phyloP scores from a whole-genome alignment of 2,888 invertebrate genomes.

The Hyles lineata region DNA sequence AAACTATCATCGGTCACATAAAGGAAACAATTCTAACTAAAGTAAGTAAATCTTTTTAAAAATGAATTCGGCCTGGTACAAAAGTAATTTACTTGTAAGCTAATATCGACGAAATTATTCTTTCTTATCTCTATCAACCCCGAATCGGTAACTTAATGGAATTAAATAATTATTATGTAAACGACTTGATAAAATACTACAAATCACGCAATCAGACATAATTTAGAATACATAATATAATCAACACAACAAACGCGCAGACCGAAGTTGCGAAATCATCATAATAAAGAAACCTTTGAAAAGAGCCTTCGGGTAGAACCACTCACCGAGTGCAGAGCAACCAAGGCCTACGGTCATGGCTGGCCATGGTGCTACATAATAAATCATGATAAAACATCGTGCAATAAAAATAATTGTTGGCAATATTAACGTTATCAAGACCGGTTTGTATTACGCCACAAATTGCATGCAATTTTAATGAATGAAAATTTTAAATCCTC shows the following conservation, averaged over 20 bases:
- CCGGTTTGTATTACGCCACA: slow-evolving; percentile 8
- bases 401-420: slow-evolving; percentile 42
- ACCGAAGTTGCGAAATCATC: slow-evolving; percentile 61
- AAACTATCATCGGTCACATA: no score
- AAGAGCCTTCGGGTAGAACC: slow-evolving; percentile 63
- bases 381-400: slow-evolving; percentile 49
- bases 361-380: slow-evolving; percentile 72
- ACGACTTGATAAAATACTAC: slow-evolving; percentile 5
- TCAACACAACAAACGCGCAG: slow-evolving; percentile 13
- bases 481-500: slow-evolving; percentile 13
- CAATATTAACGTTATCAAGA: slow-evolving; percentile 28
- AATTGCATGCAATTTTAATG: slow-evolving; percentile 14
- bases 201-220: slow-evolving; percentile 13
- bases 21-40: no score
- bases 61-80: not conserved
- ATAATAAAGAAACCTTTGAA: slow-evolving; percentile 63
- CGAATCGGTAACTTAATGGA: slow-evolving; percentile 6
- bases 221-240: slow-evolving; percentile 10
- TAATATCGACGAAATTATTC: slow-evolving; percentile 8
- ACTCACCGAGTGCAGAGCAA: slow-evolving; percentile 60
- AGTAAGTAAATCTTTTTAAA: not conserved
- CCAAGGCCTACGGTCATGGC: slow-evolving; percentile 78
- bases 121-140: not conserved
- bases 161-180: slow-evolving; percentile 21
- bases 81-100: not conserved